Base-by-base conservation (phyloP, 2,888 invertebrate species). In the Odontomyia ornata region DNA sequence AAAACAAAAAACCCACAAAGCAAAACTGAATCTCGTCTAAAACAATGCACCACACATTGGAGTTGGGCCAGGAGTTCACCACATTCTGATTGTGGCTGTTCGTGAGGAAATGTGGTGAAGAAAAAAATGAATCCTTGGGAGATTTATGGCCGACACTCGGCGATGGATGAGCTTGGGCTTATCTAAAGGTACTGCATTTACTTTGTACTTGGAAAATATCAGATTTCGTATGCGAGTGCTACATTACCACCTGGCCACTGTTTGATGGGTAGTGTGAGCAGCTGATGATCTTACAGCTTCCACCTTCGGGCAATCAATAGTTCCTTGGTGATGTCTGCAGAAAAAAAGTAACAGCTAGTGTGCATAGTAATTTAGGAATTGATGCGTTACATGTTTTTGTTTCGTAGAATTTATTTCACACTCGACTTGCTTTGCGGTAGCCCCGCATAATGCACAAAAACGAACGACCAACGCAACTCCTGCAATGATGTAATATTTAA, bases 321-420 rank as follows among this genome's bases (percentile, higher is more conserved):
- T 56, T 72, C 56, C 62, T 52, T 23, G 30, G 23, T 71, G 56
- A 67, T 36, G 65, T 72, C 65, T 76, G 56, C n/a, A 46, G 27
- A 47, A 18, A 47, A 25, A 13, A 15, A 60, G 15, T 27, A 30
- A 52, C 57, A 25, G 25, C n/a, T 47, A 36, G 27, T 46, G n/a
- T n/a, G 43, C 65, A 4, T 23, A 15, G 52, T 71, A 52, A 52
- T 72, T 28, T 23, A 36, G 47, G 64, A 76, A 67, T 73, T 73
- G 76, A 73, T 52, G 76, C 76, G 78, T 76, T 72, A 65, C 30
- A 56, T 67, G 76, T 72, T 78, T 76, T 67, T 73, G 73, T 76
- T 78, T 78, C 76, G 72, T 76, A 57, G 78, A 76, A 78, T 72
- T 77, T 78, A 78, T 78, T 78, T 78, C 76, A 78, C 76, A 73